Evolutionary conservation across 2,797 vertebrate genomes (phyloP).

Genomic region (Acipenser ruthenus): DNA sequence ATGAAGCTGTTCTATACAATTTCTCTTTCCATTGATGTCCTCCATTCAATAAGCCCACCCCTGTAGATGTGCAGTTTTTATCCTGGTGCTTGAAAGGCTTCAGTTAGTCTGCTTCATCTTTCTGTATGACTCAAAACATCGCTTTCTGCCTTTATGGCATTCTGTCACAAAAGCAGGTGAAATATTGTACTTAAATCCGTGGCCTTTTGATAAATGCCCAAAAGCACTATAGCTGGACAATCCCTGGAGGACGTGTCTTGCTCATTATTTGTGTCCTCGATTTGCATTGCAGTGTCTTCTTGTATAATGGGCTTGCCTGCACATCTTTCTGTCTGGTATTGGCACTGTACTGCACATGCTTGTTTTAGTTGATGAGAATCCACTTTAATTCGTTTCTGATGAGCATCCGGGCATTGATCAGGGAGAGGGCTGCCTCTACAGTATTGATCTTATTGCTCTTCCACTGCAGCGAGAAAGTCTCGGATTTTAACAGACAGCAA

Average conservation of each 20-base stretch:
- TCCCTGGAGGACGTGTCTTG: constrained; percentile 21
- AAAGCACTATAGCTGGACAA: not conserved
- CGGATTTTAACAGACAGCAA: not conserved
- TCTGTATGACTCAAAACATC: not conserved
- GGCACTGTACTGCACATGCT: constrained; percentile 32
- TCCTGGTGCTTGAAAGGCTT: too few species aligned
- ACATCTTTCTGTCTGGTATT: constrained; percentile 17
- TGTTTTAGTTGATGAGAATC: constrained; percentile 41
- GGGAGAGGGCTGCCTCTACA: constrained; percentile 16
- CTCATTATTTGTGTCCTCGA: constrained; percentile 25
- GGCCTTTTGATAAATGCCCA: not conserved
- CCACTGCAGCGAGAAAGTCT: not conserved
- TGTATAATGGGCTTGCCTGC: constrained; percentile 17
- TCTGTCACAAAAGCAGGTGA: not conserved
- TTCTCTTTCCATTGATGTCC: too few species aligned
- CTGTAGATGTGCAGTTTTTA: too few species aligned
- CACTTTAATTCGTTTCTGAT: constrained; percentile 42
- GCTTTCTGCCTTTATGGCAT: not conserved
- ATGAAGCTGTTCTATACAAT: too few species aligned
- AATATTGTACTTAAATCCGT: not conserved
- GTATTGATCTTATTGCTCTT: constrained; percentile 24
- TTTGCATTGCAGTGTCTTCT: constrained; percentile 17
- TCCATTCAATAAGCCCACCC: too few species aligned
- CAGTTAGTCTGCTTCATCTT: not conserved
- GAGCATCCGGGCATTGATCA: constrained; percentile 37